Conservation (phyloP, 2,888 invertebrate species). For the Drosophila nr. perissopoda region DNA sequence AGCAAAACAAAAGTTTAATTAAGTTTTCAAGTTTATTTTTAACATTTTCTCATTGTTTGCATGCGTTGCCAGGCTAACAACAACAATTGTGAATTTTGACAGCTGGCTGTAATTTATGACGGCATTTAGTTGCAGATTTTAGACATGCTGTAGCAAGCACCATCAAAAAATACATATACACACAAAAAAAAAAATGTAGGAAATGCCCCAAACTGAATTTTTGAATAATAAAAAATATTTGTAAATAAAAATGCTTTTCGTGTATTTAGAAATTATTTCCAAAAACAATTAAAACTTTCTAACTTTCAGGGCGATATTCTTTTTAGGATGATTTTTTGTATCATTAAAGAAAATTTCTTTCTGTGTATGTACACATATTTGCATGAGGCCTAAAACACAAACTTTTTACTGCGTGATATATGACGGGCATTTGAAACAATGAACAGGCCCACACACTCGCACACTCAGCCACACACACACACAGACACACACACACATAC, state of each 20-base stretch:
- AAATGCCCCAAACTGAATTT: background rate
- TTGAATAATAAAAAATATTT: background rate
- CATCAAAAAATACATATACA: slow-evolving; percentile 14
- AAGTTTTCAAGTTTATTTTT: slow-evolving; percentile 79
- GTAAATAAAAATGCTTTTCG: no score
- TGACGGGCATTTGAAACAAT: slow-evolving; percentile 46
- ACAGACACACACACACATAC: slow-evolving; percentile 2
- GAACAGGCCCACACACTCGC: slow-evolving; percentile 24
- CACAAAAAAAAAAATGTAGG: background rate
- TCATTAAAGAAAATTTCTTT: background rate
- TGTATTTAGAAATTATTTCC: no score
- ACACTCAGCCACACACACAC: background rate
- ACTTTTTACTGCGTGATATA: slow-evolving; percentile 44
- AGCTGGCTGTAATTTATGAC: slow-evolving; percentile 69
- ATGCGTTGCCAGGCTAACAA: slow-evolving; percentile 51
- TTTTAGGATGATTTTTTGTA: background rate
- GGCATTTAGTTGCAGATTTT: slow-evolving; percentile 71
- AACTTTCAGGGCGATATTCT: background rate
- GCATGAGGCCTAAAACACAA: slow-evolving; percentile 34
- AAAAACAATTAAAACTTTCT: background rate
- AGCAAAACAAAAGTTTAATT: slow-evolving; percentile 64
- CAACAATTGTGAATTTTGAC: slow-evolving; percentile 64
- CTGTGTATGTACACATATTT: background rate
- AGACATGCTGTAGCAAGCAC: slow-evolving; percentile 46
- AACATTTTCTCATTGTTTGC: slow-evolving; percentile 63